phyloP scores from a whole-genome alignment of 2,797 vertebrate genomes.

The Nyctibius grandis region DNA sequence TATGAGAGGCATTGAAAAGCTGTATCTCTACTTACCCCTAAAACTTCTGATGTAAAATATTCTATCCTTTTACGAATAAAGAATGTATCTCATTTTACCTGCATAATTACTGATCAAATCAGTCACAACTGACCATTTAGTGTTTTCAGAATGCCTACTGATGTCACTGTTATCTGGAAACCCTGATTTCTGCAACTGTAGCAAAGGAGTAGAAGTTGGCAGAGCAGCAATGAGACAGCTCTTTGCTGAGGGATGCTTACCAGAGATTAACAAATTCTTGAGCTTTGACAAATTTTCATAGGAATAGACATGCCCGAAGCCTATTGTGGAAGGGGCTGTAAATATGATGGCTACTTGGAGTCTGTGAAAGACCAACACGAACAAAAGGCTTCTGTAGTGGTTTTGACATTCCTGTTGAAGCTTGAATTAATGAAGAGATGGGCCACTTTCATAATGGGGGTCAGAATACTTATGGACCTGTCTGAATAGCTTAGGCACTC shows the following conservation, averaged over 20 bases:
- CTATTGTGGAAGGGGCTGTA: background rate
- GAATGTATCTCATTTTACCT: background rate
- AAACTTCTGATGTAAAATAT: background rate
- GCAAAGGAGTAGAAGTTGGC: background rate
- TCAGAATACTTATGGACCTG: background rate
- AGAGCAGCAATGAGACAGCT: background rate
- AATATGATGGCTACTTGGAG: background rate
- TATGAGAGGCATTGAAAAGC: background rate
- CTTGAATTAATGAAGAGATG: background rate
- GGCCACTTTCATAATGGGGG: background rate
- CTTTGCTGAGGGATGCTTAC: background rate
- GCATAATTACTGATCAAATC: background rate
- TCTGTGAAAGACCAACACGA: background rate
- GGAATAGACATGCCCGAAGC: background rate
- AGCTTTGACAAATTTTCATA: background rate
- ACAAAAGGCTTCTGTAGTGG: background rate
- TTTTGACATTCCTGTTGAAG: background rate
- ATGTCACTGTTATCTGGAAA: background rate
- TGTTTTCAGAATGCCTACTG: background rate
- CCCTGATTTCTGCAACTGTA: background rate
- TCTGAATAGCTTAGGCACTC: background rate
- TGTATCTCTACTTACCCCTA: background rate
- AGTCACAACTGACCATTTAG: background rate
- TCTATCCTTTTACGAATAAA: background rate
- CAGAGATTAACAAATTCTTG: background rate